phyloP scores from a whole-genome alignment of 2,888 invertebrate species.

The Lumbricus terrestris region DNA sequence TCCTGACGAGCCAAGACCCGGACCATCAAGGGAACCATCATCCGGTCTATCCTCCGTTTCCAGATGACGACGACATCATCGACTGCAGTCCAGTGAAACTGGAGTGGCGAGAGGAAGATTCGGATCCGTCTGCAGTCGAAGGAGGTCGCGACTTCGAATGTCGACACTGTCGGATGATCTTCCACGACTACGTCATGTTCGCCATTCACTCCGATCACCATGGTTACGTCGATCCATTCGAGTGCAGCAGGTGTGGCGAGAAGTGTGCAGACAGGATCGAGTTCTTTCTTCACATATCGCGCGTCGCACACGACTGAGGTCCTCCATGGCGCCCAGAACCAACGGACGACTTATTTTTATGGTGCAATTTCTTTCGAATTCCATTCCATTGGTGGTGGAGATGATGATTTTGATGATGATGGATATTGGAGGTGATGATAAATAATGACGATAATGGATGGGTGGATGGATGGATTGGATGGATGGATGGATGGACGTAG shows the following conservation, averaged over 20 bases:
- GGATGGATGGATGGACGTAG: too few relatives aligned
- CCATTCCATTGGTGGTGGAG: too few relatives aligned
- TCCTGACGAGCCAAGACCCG: background rate
- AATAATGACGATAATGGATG: too few relatives aligned
- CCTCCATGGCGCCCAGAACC: background rate
- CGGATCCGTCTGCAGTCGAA: background rate
- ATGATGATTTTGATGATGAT: too few relatives aligned
- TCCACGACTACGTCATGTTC: slow-evolving; percentile 84
- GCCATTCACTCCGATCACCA: slow-evolving; percentile 97
- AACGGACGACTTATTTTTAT: background rate
- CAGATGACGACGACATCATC: too few relatives aligned
- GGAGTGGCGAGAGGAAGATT: too few relatives aligned
- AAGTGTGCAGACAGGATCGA: slow-evolving; percentile 77
- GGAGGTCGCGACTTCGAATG: slow-evolving; percentile 64
- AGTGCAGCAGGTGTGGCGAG: slow-evolving; percentile 92
- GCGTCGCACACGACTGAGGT: slow-evolving; percentile 52
- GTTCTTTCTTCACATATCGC: slow-evolving; percentile 77
- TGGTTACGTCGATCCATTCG: slow-evolving; percentile 85
- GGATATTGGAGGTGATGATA: too few relatives aligned
- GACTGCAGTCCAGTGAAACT: background rate
- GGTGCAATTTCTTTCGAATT: background rate
- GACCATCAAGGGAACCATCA: background rate
- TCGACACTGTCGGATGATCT: slow-evolving; percentile 83
- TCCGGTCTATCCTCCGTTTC: background rate
- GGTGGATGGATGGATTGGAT: too few relatives aligned